Base-by-base conservation (phyloP, 2,113 vertebrate genomes). In the Balaenoptera acutorostrata region DNA sequence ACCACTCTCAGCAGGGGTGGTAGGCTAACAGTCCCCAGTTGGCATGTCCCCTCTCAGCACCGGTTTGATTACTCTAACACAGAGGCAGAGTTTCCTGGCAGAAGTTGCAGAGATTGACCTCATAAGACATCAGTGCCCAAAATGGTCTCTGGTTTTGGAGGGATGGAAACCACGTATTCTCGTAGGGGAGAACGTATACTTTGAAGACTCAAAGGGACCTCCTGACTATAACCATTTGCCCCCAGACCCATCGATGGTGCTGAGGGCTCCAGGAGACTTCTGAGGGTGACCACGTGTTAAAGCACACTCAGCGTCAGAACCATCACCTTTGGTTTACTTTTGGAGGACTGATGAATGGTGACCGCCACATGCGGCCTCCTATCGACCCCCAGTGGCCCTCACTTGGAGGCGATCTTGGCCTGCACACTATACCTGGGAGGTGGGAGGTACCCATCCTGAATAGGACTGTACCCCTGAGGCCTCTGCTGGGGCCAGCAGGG, bases 1-100 rank as follows among this genome's bases (percentile, higher is more conserved):
- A 46, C 27, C 0, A 0, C 29, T 31, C 41, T 31, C 46, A 46
- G 27, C 27, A 46, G 4, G 71, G 27, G 27, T 46, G 72, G 27
- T 5, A 49, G 8, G 5, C 72, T 31, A 74, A 74, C 0, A 1
- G 27, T 46, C 29, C 2, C 41, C 41, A 46, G 27, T 41, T 18
- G 41, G 17, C 41, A 46, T 44, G 29, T 74, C n/a, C n/a, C n/a
- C n/a, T n/a, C n/a, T n/a, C 44, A 9, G 29, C 44, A 17, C 4
- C 17, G 27, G 27, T 74, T 74, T 74, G 72, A 46, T 25, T 17
- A 46, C 14, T 17, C 41, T 74, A 18, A 3, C 7, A 11, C 44
- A 25, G 72, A 74, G 4, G 8, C 27, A 18, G 55, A 57, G 72
- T 31, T 46, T 46, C 18, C 72, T 31, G 27, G 14, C 44, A 46